phyloP scores from a whole-genome alignment of 2,888 invertebrate genomes.

The Parnassius apollo region DNA sequence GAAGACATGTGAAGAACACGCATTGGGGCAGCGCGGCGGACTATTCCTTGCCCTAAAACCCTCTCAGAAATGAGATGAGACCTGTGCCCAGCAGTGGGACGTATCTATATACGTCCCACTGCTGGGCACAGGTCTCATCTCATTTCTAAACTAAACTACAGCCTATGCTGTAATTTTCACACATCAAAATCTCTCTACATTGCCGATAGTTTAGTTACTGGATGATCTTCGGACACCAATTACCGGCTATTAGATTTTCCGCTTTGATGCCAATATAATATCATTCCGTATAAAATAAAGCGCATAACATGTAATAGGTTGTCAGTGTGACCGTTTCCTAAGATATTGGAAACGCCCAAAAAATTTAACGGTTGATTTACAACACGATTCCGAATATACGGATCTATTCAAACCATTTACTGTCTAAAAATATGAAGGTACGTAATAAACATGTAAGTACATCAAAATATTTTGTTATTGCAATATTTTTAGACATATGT shows the following conservation, averaged over 20 bases:
- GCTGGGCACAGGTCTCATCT: too few relatives aligned
- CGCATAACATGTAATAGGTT: constrained; percentile 44
- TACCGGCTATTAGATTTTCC: constrained; percentile 50
- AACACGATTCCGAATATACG: neutral
- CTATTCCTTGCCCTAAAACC: too few relatives aligned
- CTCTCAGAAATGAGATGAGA: too few relatives aligned
- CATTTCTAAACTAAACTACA: too few relatives aligned
- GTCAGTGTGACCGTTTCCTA: constrained; percentile 35
- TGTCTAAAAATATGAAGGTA: neutral
- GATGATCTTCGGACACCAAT: constrained; percentile 52
- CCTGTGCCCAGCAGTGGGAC: too few relatives aligned
- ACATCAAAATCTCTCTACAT: constrained; percentile 38
- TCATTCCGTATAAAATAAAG: constrained; percentile 45
- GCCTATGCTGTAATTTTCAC: too few relatives aligned
- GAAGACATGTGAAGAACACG: too few relatives aligned
- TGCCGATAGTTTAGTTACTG: constrained; percentile 50
- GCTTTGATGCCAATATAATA: constrained; percentile 42
- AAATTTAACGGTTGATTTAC: constrained; percentile 7
- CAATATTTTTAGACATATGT: too few relatives aligned
- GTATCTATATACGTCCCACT: too few relatives aligned
- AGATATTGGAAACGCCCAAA: constrained; percentile 38
- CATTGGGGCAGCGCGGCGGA: too few relatives aligned
- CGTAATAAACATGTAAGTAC: neutral
- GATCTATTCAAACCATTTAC: neutral
- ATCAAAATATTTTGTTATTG: too few relatives aligned